Evolutionary conservation across 2,888 invertebrate species (phyloP), one percentile per base, ranked within the genome.

Genomic region (Marasmarcha lunaedactyla): DNA sequence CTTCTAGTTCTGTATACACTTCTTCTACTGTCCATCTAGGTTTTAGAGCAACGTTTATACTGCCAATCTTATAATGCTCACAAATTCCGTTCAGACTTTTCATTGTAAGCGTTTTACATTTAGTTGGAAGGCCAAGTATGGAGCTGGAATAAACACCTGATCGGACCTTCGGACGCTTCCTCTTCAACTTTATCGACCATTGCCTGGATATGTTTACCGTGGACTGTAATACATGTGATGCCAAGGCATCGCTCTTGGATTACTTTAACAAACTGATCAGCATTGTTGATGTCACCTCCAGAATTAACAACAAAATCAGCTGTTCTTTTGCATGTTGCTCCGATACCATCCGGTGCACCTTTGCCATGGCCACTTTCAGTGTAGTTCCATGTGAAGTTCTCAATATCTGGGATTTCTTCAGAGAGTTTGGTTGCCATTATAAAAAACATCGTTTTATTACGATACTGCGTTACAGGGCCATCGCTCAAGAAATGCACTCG

Each of bases 261-360:
- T 4, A 11, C 15, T 15, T 15, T 15, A 35, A 13, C 15, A 35
- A 15, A 15, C 15, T 15, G 10, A 15, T 14, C 10, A 11, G 15
- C 9, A 35, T 35, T 15, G 9, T 10, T 14, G 10, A 14, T 35
- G 15, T 15, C 35, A 15, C 15, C 15, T 10, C 10, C 2, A 10
- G 9, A 15, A 2, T 9, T 15, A 15, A 14, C 10, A 35, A 10
- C 20, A n/a, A n/a, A 15, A 38, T 58, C 57, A 13, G 54, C 60
- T 25, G 48, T 45, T 42, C 55, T 42, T 44, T 59, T 63, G 14
- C 58, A 12, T 14, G 49, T 37, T 1, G 50, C 62, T 27, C 58
- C 60, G 20, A 61, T 44, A 3, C 57, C 58, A 46, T 59, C 59
- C 14, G 54, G 48, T 9, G 58, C 52, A 13, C 54, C 58, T 42